Evolutionary conservation across 2,888 invertebrate species (phyloP), one percentile per base, ranked within the genome.

Genomic region (Apodemia duryi): DNA sequence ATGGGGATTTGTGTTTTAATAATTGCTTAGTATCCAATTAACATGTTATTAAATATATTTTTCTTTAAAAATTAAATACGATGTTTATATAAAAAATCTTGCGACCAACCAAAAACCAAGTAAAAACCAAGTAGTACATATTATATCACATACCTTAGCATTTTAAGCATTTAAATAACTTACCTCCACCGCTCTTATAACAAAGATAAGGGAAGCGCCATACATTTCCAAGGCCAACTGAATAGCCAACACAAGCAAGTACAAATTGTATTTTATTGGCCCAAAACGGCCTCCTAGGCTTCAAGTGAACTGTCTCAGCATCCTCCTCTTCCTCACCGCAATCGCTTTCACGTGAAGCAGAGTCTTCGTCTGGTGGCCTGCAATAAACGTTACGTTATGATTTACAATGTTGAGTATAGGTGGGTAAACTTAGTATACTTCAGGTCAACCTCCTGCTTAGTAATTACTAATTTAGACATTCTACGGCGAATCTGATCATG

Each of bases 181-280:
- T 82, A 97, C 97, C 97, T 92, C 97, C 97, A 73, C 97, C 97
- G 82, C 96, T 97, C 91, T 96, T 96, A 86, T 97, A 97, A 87
- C 97, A 97, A 76, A 98, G 94, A 87, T 98, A 98, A 49, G 98
- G 98, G 88, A 98, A 98, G 76, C 97, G 94, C 97, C 97, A 97
- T 71, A 97, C 96, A 81, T 97, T 97, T 74, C 97, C 97, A 70
- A 97, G 93, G 52, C 97, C 97, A 65, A 97, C 97, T 64, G 97
- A 97, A 83, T 97, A 97, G 35, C 97, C 97, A 70, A 97, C 95
- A 81, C 97, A 97, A 63, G 97, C 97, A 76, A 97, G 92, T 64
- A 97, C 96, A 82, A 97, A 97, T 86, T 97, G 97, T 77, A 96
- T 94, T 90, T 97, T 97, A 85, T 96, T 97, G 68, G 95, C 95